phyloP scores from a whole-genome alignment of 2,888 invertebrate genomes.

The Cheilosia vernalis region DNA sequence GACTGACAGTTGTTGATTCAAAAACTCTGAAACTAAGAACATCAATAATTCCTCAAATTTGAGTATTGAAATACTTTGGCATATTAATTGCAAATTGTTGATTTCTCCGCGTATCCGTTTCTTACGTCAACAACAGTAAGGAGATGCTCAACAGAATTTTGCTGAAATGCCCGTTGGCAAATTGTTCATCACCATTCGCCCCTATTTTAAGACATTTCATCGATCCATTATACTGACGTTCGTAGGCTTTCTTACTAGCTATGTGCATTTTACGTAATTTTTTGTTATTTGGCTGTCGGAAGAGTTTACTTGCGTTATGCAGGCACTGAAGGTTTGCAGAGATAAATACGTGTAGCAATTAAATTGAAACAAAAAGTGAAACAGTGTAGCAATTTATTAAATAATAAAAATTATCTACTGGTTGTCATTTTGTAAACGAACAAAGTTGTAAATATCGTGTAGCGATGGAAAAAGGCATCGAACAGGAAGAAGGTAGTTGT shows the following conservation, averaged over 20 bases:
- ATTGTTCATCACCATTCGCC: slow-evolving; percentile 31
- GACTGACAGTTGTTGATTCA: slow-evolving; percentile 33
- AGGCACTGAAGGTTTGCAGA: neutral
- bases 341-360: neutral
- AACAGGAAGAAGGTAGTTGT: slow-evolving; percentile 13
- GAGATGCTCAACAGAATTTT: neutral
- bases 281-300: slow-evolving; percentile 15
- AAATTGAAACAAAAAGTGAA: neutral
- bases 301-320: neutral
- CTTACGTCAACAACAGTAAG: no score
- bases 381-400: neutral
- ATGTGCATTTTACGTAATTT: slow-evolving; percentile 68
- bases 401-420: no score
- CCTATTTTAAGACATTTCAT: slow-evolving; percentile 54
- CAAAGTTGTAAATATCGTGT: neutral
- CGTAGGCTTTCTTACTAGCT: slow-evolving; percentile 59
- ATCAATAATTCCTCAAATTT: neutral
- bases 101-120: neutral
- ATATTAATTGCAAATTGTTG: no score
- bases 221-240: slow-evolving; percentile 64
- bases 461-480: neutral
- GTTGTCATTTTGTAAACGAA: neutral
- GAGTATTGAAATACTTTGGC: neutral
- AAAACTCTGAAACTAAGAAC: neutral
- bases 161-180: neutral